A percentile compares a stretch with the other conserved stretches of the same genome.
Conservation (phyloP, 2,888 invertebrate genomes). For the Urechis unicinctus region DNA sequence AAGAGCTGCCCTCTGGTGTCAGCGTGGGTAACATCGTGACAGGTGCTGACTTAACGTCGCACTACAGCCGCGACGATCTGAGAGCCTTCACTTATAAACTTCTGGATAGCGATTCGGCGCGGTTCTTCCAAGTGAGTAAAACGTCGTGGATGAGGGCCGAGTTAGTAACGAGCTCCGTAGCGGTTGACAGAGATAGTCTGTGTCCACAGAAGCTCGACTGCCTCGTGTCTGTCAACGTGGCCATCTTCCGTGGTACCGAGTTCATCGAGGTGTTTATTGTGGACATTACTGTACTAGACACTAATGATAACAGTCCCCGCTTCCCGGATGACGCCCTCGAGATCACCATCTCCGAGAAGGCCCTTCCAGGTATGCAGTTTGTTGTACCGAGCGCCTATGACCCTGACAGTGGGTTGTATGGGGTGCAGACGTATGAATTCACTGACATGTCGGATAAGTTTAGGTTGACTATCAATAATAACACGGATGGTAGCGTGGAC, state of each 20-base stretch:
- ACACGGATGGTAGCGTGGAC: conserved; percentile 14
- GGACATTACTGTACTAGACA: conserved; percentile 5
- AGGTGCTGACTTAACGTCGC: conserved; percentile 1
- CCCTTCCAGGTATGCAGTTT: conserved; percentile 8
- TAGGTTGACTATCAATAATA: conserved; percentile 12
- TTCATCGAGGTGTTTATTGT: conserved; percentile 7
- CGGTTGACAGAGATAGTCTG: background rate
- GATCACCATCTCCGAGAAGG: conserved; percentile 10
- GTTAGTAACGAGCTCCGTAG: background rate
- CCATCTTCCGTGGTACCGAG: conserved; percentile 4
- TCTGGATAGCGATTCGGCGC: conserved; percentile 5
- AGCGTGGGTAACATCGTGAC: conserved; percentile 7
- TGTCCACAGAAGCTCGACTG: conserved; percentile 2
- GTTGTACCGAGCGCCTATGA: conserved; percentile 17
- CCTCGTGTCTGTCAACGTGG: conserved; percentile 5
- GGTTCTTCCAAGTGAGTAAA: conserved; percentile 6
- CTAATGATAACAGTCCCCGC: conserved; percentile 11
- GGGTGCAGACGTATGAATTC: conserved; percentile 14
- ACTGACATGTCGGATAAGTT: conserved; percentile 7
- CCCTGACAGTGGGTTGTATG: conserved; percentile 14
- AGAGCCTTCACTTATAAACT: conserved; percentile 5
- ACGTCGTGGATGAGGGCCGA: background rate
- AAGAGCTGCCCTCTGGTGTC: conserved; percentile 7
- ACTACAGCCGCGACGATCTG: background rate
- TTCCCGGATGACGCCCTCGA: background rate